Conservation (phyloP, 2,113 vertebrate genomes). For the Steatornis caripensis region DNA sequence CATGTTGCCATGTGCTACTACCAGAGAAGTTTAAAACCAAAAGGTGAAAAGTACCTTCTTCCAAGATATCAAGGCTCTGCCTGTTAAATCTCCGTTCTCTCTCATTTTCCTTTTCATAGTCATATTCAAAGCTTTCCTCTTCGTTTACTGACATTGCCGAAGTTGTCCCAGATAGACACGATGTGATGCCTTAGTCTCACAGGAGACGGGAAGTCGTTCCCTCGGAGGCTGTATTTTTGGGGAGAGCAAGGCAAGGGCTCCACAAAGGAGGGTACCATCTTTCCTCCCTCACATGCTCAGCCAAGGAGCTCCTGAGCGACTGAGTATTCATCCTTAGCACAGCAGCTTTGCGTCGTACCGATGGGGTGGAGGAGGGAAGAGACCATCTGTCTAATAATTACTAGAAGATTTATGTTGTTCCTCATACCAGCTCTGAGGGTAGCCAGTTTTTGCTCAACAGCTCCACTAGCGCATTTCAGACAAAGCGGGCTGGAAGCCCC, state of each 20-base stretch:
- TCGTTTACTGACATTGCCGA: constrained; percentile 72
- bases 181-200: neutral
- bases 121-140: constrained; percentile 77
- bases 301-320: neutral
- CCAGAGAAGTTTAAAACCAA: neutral
- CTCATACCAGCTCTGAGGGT: neutral
- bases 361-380: constrained; percentile 23
- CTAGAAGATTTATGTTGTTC: neutral
- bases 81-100: neutral
- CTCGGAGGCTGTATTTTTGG: neutral
- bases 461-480: neutral
- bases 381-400: constrained; percentile 47
- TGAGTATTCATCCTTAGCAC: neutral
- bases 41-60: constrained; percentile 77
- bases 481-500: neutral
- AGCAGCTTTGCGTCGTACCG: neutral
- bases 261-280: constrained; percentile 42
- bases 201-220: neutral
- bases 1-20: neutral
- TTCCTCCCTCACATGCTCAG: constrained; percentile 52
- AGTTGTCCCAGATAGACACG: neutral
- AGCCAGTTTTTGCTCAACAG: neutral
- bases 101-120: constrained; percentile 47
- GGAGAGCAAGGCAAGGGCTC: constrained; percentile 21
- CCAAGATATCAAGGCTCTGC: constrained; percentile 66